Base-by-base conservation (phyloP, 2,797 vertebrate species). In the Valencia hispanica region DNA sequence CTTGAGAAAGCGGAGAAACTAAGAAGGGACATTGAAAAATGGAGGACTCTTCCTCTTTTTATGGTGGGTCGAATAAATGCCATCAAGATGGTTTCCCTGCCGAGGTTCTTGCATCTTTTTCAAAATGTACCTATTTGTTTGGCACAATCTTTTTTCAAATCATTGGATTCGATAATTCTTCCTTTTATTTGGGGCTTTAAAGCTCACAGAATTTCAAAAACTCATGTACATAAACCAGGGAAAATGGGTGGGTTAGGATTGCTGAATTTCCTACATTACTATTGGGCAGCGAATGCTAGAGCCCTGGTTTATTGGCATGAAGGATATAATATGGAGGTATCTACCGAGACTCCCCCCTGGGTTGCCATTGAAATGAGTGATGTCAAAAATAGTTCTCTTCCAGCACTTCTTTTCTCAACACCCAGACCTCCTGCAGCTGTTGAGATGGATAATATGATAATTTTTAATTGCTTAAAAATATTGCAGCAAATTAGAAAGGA, bases 101-200 rank as follows among this genome's bases (percentile, higher is more conserved):
- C 36, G 2, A 41, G 12, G 32, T 68, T 75, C 43, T 30, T 43
- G 1, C 32, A 75, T 8, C 48, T 55, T 8, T 48, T 73, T 34
- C 39, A 45, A 30, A 34, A 47, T 6, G 32, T 4, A 32, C 8
- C 4, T 1, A 6, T 30, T 27, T 50, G 55, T 36, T 71, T 55
- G 39, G 30, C 15, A 5, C 20, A 12, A n/a, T 11, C 0, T 18
- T 45, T 70, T 61, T 59, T 45, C 7, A 53, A 61, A 73, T 30
- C n/a, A 3, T 5, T 57, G 15, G 68, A 76, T 0, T 27, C 14
- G 5, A 11, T 76, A 17, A 9, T 70, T 10, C 0, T 36, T 1
- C 22, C 39, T 47, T 59, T 70, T 70, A 36, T 36, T 3, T 69
- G 22, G 66, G 27, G 30, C 18, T 76, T 70, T 17, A 75, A 57